These are phyloP conservation scores for Plestiodon gilberti DNA, from an alignment of 2,113 vertebrate genomes.

Conservation along the genomic window DNA sequence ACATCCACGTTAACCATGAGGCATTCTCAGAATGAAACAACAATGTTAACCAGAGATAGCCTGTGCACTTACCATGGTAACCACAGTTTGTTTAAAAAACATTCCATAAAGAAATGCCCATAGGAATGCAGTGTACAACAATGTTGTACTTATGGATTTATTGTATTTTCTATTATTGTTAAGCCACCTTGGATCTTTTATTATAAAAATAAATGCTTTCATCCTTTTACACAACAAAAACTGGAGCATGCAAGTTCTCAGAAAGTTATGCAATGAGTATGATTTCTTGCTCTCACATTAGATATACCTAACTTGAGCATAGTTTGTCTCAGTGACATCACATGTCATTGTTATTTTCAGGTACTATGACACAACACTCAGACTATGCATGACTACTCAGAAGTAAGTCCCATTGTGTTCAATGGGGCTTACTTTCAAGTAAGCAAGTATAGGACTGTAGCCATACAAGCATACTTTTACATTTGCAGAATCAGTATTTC, in stretches of 20 bases:
- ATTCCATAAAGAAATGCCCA: background rate
- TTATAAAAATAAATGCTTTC: background rate
- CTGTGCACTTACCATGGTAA: background rate
- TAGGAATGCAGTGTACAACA: too few species aligned
- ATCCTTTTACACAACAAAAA: slow-evolving; percentile 6
- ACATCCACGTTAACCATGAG: background rate
- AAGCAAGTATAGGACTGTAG: too few species aligned
- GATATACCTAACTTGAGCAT: background rate
- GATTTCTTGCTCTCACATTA: background rate
- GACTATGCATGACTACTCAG: too few species aligned
- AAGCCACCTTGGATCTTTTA: too few species aligned
- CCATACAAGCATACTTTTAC: background rate
- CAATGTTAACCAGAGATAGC: slow-evolving; percentile 5
- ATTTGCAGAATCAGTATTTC: background rate
- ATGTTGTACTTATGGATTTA: too few species aligned
- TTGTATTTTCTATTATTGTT: too few species aligned
- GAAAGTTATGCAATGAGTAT: background rate
- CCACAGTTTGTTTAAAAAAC: slow-evolving; percentile 22
- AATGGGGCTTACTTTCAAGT: too few species aligned
- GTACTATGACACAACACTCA: background rate
- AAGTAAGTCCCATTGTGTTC: too few species aligned
- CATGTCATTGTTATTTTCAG: background rate
- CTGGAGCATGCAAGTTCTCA: background rate
- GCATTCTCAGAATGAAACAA: slow-evolving; percentile 3
- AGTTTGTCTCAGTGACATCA: too few species aligned